phyloP scores from a whole-genome alignment of 2,888 invertebrate species.

The Achlya flavicornis region DNA sequence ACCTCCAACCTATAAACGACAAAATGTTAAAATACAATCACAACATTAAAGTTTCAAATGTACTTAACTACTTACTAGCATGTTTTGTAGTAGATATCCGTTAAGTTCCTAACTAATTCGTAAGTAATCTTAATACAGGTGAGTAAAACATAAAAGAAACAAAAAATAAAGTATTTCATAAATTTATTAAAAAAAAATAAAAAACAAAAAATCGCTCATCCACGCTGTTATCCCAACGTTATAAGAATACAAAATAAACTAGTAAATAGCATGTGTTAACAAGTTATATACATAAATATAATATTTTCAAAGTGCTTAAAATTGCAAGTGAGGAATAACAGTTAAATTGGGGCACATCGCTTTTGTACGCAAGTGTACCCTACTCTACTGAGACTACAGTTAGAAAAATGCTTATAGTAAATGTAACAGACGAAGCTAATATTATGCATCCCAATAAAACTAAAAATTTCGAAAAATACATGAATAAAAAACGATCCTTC shows the following conservation, averaged over 20 bases:
- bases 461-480: constrained; percentile 69
- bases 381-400: constrained; percentile 28
- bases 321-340: constrained; percentile 49
- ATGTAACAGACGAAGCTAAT: constrained; percentile 39
- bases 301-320: constrained; percentile 48
- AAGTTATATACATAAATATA: constrained; percentile 64
- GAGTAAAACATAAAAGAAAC: constrained; percentile 43
- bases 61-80: constrained; percentile 25
- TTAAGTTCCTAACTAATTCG: constrained; percentile 20
- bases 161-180: constrained; percentile 70
- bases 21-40: constrained; percentile 62
- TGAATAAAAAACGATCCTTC: constrained; percentile 50
- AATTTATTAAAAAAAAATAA: constrained; percentile 80
- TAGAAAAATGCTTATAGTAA: constrained; percentile 49
- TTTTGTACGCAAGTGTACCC: constrained; percentile 37
- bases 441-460: constrained; percentile 54
- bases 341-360: constrained; percentile 39
- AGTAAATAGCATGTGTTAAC: constrained; percentile 67
- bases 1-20: constrained; percentile 61
- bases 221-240: constrained; percentile 70
- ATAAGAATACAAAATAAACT: constrained; percentile 68
- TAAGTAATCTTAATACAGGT: constrained; percentile 18
- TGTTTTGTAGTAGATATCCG: constrained; percentile 16
- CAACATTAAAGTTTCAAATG: constrained; percentile 62
- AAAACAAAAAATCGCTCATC: constrained; percentile 69